Evolutionary conservation across 2,113 vertebrate species (phyloP).

Genomic region (Semnornis frantzii): DNA sequence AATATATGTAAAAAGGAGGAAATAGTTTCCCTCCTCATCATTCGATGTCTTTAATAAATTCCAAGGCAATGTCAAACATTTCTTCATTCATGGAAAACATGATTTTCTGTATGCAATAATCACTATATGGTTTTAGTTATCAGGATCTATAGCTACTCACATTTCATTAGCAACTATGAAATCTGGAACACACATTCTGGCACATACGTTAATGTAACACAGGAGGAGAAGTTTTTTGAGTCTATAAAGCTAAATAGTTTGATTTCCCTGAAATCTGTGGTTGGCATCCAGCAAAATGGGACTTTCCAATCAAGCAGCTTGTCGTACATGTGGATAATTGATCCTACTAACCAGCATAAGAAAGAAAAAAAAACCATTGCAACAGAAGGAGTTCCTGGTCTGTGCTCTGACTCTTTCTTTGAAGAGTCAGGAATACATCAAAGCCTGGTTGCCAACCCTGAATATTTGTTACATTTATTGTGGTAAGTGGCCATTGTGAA

Average conservation of each 20-base stretch:
- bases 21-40: neutral
- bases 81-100: neutral
- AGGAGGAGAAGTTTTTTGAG: neutral
- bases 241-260: neutral
- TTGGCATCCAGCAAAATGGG: neutral
- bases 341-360: neutral
- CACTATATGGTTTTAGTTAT: neutral
- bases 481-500: neutral
- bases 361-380: neutral
- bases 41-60: neutral
- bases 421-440: neutral
- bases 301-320: neutral
- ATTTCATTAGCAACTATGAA: neutral
- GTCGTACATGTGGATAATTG: neutral
- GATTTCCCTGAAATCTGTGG: neutral
- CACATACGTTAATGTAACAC: neutral
- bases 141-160: neutral
- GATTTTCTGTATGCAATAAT: neutral
- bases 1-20: neutral
- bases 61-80: neutral
- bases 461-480: neutral
- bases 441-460: neutral
- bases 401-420: neutral
- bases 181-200: neutral
- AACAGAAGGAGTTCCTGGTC: neutral